Percentiles rank a stretch among this genome's conserved stretches.
These are phyloP conservation scores for Synanthedon vespiformis DNA, from an alignment of 2,888 invertebrate species.

Conservation along the genomic window DNA sequence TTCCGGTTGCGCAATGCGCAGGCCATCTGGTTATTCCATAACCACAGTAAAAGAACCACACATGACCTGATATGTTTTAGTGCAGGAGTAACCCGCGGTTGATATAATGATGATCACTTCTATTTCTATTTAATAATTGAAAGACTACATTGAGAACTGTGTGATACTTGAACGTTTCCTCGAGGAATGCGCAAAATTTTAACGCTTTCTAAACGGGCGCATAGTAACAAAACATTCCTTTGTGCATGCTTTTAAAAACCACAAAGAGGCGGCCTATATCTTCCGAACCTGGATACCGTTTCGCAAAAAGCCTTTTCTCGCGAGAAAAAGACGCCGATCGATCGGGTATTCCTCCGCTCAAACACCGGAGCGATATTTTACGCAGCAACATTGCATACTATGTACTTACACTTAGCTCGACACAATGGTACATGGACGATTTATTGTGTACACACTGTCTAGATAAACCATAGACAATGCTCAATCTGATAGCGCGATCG, in stretches of 20 bases:
- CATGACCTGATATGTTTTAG: too few relatives aligned
- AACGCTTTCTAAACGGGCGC: background rate
- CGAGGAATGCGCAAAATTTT: too few relatives aligned
- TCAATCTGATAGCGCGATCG: conserved; percentile 48
- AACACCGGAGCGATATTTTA: conserved; percentile 45
- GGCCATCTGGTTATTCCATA: too few relatives aligned
- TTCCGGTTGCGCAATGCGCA: too few relatives aligned
- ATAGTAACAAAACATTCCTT: conserved; percentile 15
- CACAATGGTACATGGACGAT: conserved; percentile 52
- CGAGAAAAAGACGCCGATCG: conserved; percentile 32
- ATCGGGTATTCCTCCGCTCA: conserved; percentile 45
- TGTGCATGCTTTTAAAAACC: conserved; percentile 21
- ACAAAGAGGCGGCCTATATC: conserved; percentile 26
- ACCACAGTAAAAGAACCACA: too few relatives aligned
- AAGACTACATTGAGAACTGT: too few relatives aligned
- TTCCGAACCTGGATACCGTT: conserved; percentile 29
- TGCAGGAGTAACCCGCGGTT: too few relatives aligned
- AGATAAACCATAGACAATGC: conserved; percentile 63
- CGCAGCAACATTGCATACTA: conserved; percentile 16
- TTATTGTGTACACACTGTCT: conserved; percentile 52
- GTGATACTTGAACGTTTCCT: too few relatives aligned
- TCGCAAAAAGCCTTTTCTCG: conserved; percentile 21
- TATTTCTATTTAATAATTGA: too few relatives aligned
- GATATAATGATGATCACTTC: too few relatives aligned
- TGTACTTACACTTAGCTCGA: conserved; percentile 22